Base-by-base conservation (phyloP, 30 jellyfish, hydroid and myxozoan species). In the Aurelia aurita complex sp. Pacific region DNA sequence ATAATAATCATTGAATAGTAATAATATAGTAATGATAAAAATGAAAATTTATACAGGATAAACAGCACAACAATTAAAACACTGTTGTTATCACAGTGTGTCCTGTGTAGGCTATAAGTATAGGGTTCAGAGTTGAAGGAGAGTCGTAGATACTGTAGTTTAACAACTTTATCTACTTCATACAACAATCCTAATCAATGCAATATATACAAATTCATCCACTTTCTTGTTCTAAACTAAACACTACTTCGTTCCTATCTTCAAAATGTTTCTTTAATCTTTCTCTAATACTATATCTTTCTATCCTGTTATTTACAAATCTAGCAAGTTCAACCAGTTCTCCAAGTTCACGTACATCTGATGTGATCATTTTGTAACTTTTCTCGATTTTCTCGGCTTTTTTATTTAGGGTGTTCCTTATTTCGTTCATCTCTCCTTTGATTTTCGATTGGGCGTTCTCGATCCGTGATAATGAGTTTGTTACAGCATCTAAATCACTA, bases 261-360 rank as follows among this genome's bases (percentile, higher is more conserved):
- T 6, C 60, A 12, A 73, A 32, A 3, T 53, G 74, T 52, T 17
- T 75, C 43, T 54, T 57, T 32, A 75, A 55, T 64, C 85, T 54
- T 51, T 75, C 85, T 54, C 38, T 75, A 12, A 75, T 55, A 34
- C 67, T 55, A 16, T 36, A 53, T 55, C 85, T 75, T 55, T 75
- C 74, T 14, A 38, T 55, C 42, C 67, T 75, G 14, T 75, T 75
- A 61, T 75, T 75, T 5, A 75, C 85, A 75, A 75, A 75, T 75
- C 85, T 75, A 9, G 73, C 85, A 40, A 75, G 69, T 35, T 75
- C 85, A 19, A 75, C 85, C 50, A 75, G 10, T 11, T 75, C 74
- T n/a, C 73, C 69, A 12, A 75, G 57, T 38, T 75, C 85, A 12
- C 62, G 32, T 32, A 75, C 85, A 19, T 75, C 76, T 5, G 74